phyloP scores from a whole-genome alignment of 2,888 invertebrate species.

The Drosophila formosana region DNA sequence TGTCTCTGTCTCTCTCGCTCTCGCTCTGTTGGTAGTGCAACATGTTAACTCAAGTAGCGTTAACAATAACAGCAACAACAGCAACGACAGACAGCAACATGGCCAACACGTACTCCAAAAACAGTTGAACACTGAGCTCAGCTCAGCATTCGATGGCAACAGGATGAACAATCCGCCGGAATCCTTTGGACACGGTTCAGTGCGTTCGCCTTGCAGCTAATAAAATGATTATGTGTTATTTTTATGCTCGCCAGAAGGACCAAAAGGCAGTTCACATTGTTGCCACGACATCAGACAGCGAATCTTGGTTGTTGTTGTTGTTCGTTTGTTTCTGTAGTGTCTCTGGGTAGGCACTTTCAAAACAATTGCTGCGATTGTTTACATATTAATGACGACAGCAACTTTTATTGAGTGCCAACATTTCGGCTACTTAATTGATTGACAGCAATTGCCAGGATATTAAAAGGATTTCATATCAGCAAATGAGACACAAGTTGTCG shows the following conservation, averaged over 20 bases:
- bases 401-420: constrained; percentile 67
- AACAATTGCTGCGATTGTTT: constrained; percentile 73
- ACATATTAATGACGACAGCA: constrained; percentile 73
- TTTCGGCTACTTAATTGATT: constrained; percentile 70
- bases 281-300: constrained; percentile 13
- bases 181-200: constrained; percentile 59
- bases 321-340: not conserved
- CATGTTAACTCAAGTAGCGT: constrained; percentile 76
- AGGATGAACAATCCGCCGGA: constrained; percentile 66
- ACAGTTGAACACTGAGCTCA: constrained; percentile 16
- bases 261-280: constrained; percentile 15
- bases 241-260: constrained; percentile 59
- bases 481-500: constrained; percentile 46
- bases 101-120: constrained; percentile 54
- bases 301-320: not conserved
- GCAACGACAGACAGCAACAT: constrained; percentile 48
- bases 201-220: constrained; percentile 67
- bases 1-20: not conserved
- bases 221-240: constrained; percentile 80
- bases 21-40: constrained; percentile 54
- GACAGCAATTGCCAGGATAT: constrained; percentile 46
- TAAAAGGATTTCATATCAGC: constrained; percentile 29
- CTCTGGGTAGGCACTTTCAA: constrained; percentile 44
- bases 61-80: constrained; percentile 50
- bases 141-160: constrained; percentile 38